phyloP scores from a whole-genome alignment of 1,140 invertebrate species.

The Drosophila littoralis region DNA sequence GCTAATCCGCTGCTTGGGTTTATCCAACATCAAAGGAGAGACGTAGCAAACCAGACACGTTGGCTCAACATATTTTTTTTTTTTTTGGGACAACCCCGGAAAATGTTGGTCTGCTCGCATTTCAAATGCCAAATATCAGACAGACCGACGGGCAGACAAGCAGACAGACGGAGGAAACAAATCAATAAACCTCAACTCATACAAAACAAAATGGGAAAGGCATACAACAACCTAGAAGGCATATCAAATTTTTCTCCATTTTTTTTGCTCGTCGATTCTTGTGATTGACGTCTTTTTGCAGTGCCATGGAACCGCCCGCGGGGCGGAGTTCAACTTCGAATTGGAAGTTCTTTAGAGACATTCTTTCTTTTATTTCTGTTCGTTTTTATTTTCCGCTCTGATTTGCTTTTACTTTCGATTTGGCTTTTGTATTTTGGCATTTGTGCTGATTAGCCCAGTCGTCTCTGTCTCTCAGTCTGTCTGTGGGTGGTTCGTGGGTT shows the following conservation, averaged over 20 bases:
- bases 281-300: conserved; percentile 75
- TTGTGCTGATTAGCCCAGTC: conserved; percentile 73
- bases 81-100: conserved; percentile 8
- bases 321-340: conserved; percentile 51
- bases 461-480: not conserved
- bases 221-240: conserved; percentile 60
- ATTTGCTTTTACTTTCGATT: conserved; percentile 81
- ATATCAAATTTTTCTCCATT: conserved; percentile 72
- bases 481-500: conserved; percentile 13
- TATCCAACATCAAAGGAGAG: conserved; percentile 46
- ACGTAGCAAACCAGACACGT: conserved; percentile 6
- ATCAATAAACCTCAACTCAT: conserved; percentile 73
- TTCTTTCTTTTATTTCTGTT: conserved; percentile 36
- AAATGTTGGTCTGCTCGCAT: conserved; percentile 47
- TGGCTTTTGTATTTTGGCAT: conserved; percentile 78
- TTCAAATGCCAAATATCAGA: conserved; percentile 80
- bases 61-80: conserved; percentile 1
- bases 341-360: conserved; percentile 61
- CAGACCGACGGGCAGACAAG: conserved; percentile 31
- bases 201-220: conserved; percentile 14
- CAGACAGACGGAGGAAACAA: conserved; percentile 56
- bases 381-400: conserved; percentile 35
- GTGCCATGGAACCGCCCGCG: conserved; percentile 18
- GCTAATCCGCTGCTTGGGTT: conserved; percentile 69
- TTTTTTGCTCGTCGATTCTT: conserved; percentile 43